Conservation (phyloP, 92 coral and sea anemone species). For the Parazoanthus atlanticus region DNA sequence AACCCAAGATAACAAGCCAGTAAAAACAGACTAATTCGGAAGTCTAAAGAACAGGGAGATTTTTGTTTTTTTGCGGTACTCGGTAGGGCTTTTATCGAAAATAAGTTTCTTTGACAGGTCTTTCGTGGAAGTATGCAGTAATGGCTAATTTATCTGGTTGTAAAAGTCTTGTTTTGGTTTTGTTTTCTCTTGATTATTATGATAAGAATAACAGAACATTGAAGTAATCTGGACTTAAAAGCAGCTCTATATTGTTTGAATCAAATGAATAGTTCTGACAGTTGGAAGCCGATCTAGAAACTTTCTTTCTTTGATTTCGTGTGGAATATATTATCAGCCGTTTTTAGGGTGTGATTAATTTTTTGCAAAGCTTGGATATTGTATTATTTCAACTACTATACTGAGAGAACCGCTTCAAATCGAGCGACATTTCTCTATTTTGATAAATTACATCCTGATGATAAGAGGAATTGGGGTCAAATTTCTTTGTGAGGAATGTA, state of each 20-base stretch:
- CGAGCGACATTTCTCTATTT: not conserved
- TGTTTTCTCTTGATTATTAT: slow-evolving; percentile 7
- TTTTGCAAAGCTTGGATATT: not conserved
- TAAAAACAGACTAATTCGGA: not conserved
- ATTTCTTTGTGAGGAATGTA: slow-evolving; percentile 20
- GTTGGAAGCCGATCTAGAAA: not conserved
- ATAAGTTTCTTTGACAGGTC: not conserved
- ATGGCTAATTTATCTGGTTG: not conserved
- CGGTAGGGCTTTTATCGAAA: not conserved
- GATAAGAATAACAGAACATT: not conserved
- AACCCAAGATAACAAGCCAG: too few species aligned
- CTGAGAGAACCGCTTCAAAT: slow-evolving; percentile 1
- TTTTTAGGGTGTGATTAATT: not conserved
- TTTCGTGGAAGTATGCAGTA: not conserved
- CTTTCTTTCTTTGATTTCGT: not conserved
- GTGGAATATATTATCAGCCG: not conserved
- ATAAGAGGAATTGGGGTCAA: slow-evolving; percentile 18
- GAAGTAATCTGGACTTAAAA: slow-evolving; percentile 5
- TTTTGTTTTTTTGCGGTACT: not conserved
- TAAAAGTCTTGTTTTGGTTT: slow-evolving; percentile 2
- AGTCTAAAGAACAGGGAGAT: not conserved
- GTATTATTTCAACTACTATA: not conserved
- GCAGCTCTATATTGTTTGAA: not conserved
- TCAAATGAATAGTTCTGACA: slow-evolving; percentile 6
- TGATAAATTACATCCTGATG: not conserved